These are phyloP conservation scores for Epinotia ramella DNA, from an alignment of 2,888 invertebrate species.

Conservation along the genomic window DNA sequence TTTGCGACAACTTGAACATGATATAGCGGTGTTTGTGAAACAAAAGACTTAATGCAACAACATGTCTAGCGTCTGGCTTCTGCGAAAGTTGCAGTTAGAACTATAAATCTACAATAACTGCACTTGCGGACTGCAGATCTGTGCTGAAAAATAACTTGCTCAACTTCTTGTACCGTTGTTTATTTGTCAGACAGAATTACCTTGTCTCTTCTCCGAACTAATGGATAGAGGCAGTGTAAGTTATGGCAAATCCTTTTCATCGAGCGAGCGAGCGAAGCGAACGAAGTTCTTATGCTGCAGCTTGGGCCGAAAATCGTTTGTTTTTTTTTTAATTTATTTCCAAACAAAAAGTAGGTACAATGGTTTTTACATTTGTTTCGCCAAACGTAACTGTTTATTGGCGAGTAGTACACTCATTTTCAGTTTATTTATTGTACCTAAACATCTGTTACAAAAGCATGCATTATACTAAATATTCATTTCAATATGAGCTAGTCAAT, in stretches of 20 bases:
- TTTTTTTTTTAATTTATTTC: too few relatives aligned
- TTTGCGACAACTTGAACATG: slow-evolving; percentile 13
- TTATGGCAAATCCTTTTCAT: neutral
- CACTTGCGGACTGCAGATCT: slow-evolving; percentile 17
- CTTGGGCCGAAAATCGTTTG: too few relatives aligned
- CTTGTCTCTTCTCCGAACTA: neutral
- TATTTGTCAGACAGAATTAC: slow-evolving; percentile 14
- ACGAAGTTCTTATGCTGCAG: too few relatives aligned
- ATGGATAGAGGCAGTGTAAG: neutral
- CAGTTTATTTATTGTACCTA: too few relatives aligned
- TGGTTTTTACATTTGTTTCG: too few relatives aligned
- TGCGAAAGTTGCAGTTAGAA: slow-evolving; percentile 20
- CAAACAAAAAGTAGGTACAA: too few relatives aligned
- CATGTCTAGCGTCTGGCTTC: slow-evolving; percentile 26
- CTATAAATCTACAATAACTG: slow-evolving; percentile 30
- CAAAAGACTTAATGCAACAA: slow-evolving; percentile 35
- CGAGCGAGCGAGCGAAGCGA: too few relatives aligned
- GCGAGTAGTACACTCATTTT: too few relatives aligned
- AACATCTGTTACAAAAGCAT: too few relatives aligned
- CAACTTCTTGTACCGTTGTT: slow-evolving; percentile 9
- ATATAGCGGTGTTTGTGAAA: slow-evolving; percentile 34
- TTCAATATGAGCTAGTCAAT: too few relatives aligned
- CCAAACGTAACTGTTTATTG: too few relatives aligned
- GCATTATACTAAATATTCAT: too few relatives aligned
- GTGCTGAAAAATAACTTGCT: slow-evolving; percentile 31